phyloP scores from a whole-genome alignment of 2,113 vertebrate species.

The Cercopithecus mona region DNA sequence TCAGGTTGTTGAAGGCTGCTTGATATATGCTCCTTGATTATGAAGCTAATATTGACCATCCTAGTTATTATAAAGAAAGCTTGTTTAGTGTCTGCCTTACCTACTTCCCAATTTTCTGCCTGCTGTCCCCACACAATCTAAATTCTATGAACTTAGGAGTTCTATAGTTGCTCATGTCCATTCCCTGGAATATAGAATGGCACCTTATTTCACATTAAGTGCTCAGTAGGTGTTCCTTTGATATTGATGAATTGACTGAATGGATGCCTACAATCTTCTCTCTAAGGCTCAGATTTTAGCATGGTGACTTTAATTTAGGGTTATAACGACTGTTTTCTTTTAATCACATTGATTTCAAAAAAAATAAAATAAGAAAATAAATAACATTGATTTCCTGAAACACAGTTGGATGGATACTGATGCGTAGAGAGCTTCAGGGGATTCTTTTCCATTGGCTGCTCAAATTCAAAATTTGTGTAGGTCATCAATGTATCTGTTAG shows the following conservation, averaged over 20 bases:
- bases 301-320: background rate
- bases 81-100: background rate
- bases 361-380: too few species aligned
- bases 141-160: background rate
- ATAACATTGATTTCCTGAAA: background rate
- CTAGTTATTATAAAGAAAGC: background rate
- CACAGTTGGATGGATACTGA: background rate
- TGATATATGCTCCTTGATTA: background rate
- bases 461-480: background rate
- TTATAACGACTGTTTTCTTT: background rate
- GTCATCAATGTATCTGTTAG: background rate
- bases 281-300: background rate
- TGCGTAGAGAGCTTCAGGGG: background rate
- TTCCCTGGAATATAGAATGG: background rate
- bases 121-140: background rate
- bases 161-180: background rate
- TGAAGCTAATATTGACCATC: background rate
- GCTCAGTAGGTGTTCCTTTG: background rate
- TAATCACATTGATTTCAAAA: background rate
- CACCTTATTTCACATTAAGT: background rate
- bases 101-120: background rate
- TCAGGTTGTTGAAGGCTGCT: background rate
- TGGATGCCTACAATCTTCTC: background rate
- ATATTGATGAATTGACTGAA: constrained; percentile 8
- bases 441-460: constrained; percentile 1